Evolutionary conservation across 2,888 invertebrate species (phyloP).

Genomic region (Subacronicta megacephala): DNA sequence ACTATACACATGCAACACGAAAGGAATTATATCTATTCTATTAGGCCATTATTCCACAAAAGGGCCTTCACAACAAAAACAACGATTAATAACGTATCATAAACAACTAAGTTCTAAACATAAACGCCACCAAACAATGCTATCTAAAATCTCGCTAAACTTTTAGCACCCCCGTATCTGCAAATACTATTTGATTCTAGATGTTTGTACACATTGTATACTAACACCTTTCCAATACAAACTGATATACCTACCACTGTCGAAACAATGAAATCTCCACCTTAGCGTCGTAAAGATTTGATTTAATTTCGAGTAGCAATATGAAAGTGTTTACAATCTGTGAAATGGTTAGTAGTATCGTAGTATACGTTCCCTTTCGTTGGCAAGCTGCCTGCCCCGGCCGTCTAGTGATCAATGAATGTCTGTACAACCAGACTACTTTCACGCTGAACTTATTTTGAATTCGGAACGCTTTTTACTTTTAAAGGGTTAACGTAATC

Average conservation of each 20-base stretch:
- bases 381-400: slow-evolving; percentile 72
- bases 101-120: slow-evolving; percentile 33
- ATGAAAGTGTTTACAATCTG: slow-evolving; percentile 27
- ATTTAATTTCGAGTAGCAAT: slow-evolving; percentile 37
- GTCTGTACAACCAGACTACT: slow-evolving; percentile 80
- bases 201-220: slow-evolving; percentile 60
- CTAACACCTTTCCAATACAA: slow-evolving; percentile 32
- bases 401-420: slow-evolving; percentile 81
- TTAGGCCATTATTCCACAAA: slow-evolving; percentile 18
- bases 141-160: slow-evolving; percentile 66
- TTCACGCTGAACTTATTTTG: slow-evolving; percentile 77
- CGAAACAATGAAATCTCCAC: slow-evolving; percentile 24
- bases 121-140: slow-evolving; percentile 44
- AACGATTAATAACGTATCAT: slow-evolving; percentile 17
- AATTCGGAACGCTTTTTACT: slow-evolving; percentile 62
- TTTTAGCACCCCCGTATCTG: slow-evolving; percentile 59
- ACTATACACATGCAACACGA: no score
- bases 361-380: slow-evolving; percentile 82
- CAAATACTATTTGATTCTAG: slow-evolving; percentile 66
- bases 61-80: slow-evolving; percentile 24
- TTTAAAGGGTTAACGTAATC: slow-evolving; percentile 57
- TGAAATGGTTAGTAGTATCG: slow-evolving; percentile 50
- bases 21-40: not conserved
- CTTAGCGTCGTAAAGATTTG: slow-evolving; percentile 31
- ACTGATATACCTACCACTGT: slow-evolving; percentile 19